Evolutionary conservation across 1,140 invertebrate genomes (phyloP).

Genomic region (Drosophila serrata): DNA sequence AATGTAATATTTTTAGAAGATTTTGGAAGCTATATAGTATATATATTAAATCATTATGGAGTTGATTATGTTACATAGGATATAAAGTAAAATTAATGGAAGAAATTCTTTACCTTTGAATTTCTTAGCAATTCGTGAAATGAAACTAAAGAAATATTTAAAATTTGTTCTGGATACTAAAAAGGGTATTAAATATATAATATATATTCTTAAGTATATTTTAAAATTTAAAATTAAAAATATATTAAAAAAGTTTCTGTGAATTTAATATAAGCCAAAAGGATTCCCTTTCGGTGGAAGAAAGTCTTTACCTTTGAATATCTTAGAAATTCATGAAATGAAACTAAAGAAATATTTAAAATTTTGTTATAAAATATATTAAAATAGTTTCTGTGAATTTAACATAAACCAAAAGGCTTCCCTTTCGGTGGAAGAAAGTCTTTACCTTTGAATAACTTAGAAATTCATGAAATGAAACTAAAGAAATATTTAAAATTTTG

Average conservation of each 20-base stretch:
- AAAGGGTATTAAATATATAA: neutral
- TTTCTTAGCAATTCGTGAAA: too few relatives aligned
- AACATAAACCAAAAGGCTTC: too few relatives aligned
- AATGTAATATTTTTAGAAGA: neutral
- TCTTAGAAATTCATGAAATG: too few relatives aligned
- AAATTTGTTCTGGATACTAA: neutral
- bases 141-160: neutral
- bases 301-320: too few relatives aligned
- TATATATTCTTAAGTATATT: too few relatives aligned
- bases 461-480: neutral
- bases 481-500: neutral
- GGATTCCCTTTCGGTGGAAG: too few relatives aligned
- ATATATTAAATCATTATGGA: too few relatives aligned
- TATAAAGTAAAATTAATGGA: neutral
- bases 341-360: neutral
- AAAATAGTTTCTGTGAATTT: neutral
- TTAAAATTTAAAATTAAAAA: neutral
- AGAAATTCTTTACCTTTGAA: too few relatives aligned
- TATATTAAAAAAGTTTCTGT: too few relatives aligned
- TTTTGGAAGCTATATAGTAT: neutral
- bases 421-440: too few relatives aligned
- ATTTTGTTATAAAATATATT: neutral
- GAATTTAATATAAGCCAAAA: too few relatives aligned
- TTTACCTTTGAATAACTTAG: too few relatives aligned
- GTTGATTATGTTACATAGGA: neutral